These are phyloP conservation scores for Artibeus lituratus DNA, from an alignment of 2,797 vertebrate genomes.

Conservation along the genomic window DNA sequence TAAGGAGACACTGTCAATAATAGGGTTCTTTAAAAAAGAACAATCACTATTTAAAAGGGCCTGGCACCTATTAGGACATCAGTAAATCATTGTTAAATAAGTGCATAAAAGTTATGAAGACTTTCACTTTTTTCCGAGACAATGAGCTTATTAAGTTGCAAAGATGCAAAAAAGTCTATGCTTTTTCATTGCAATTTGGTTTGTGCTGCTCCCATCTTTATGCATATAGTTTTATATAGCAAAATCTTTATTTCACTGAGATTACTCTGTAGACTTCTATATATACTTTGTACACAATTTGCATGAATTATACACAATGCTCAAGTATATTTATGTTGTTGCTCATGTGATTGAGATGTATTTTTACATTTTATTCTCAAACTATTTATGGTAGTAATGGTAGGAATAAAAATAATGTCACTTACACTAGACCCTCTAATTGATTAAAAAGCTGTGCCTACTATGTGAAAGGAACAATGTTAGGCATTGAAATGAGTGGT, in stretches of 20 bases:
- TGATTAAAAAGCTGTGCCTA: background rate
- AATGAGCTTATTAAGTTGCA: background rate
- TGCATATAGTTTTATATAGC: background rate
- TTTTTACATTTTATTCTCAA: background rate
- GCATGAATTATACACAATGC: background rate
- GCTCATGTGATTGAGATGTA: background rate
- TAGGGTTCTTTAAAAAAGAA: background rate
- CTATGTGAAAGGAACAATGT: background rate
- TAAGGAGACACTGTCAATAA: background rate
- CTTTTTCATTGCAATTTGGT: background rate
- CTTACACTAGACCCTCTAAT: background rate
- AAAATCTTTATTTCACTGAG: slow-evolving; percentile 18
- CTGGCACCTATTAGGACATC: background rate
- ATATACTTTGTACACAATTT: background rate
- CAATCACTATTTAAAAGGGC: background rate
- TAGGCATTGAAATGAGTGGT: background rate
- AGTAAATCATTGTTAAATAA: slow-evolving; percentile 12
- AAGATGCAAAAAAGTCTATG: background rate
- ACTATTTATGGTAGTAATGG: background rate
- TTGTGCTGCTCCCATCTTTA: background rate
- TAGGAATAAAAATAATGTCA: background rate
- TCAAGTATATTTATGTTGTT: slow-evolving; percentile 15
- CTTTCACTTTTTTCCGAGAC: background rate
- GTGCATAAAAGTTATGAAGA: background rate
- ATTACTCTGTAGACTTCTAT: slow-evolving; percentile 1